Base-by-base conservation (phyloP, 2,113 vertebrate genomes). In the Eptesicus fuscus region DNA sequence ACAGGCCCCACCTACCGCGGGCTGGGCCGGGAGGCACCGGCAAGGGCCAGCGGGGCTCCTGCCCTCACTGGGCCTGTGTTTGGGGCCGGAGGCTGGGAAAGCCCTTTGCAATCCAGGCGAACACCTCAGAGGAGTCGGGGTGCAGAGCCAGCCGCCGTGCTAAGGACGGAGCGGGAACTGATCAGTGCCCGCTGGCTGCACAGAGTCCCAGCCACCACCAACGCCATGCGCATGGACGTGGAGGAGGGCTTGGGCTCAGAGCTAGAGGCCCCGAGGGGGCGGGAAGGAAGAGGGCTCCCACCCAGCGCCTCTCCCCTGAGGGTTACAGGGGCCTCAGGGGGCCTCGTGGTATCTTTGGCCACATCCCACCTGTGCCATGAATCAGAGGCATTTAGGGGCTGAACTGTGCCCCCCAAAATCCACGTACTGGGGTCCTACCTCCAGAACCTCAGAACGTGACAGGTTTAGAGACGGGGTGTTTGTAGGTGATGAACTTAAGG, bases 151-250 rank as follows among this genome's bases (percentile, higher is more conserved):
- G 10, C 12, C 28, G 28, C 76, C 16, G 13, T 23, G 35, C 70
- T 35, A 17, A 42, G 65, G 47, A 32, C 25, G 4, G 6, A 44
- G 79, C 17, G 37, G 85, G 51, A 56, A 67, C 14, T 16, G 51
- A 23, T 11, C 44, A 13, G 12, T 28, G 20, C 22, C 18, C 42
- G 18, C 30, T 7, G 13, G 28, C 37, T 67, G 37, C 37, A 65
- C 67, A 35, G 76, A 51, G 42, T 30, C 44, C 71, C 3, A 1
- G 53, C 25, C 32, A 7, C 67, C 17, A n/a, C 56, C 47, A 83
- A 22, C 67, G 28, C 69, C 32, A 9, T 2, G 1, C 2, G 3
- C 3, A 9, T 20, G 6, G 17, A 76, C 12, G 0, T 4, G 5
- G 70, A 93, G 25, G 79, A 76, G 35, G 17, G 47, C 71, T 44